phyloP scores from a whole-genome alignment of 2,113 vertebrate genomes.

The Gambusia holbrooki region DNA sequence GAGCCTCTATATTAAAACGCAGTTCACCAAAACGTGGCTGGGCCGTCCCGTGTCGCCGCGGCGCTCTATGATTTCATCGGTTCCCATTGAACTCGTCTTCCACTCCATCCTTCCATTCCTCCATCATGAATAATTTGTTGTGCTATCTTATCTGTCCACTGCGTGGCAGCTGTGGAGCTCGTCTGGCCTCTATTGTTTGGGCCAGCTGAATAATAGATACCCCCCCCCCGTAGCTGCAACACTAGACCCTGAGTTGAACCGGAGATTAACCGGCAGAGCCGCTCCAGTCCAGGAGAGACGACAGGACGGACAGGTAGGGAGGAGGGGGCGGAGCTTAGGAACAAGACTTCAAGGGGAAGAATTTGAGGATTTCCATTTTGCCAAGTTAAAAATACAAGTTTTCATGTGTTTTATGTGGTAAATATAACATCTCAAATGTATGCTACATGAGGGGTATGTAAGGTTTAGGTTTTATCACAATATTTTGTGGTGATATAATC shows the following conservation, averaged over 20 bases:
- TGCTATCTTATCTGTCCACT: slow-evolving; percentile 69
- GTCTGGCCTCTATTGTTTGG: slow-evolving; percentile 72
- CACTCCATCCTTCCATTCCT: slow-evolving; percentile 62
- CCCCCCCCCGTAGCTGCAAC: slow-evolving; percentile 68
- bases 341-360: neutral
- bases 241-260: slow-evolving; percentile 72
- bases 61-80: slow-evolving; percentile 66
- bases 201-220: slow-evolving; percentile 79
- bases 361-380: neutral
- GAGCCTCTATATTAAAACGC: neutral
- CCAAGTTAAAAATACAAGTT: neutral
- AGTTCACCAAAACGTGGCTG: neutral
- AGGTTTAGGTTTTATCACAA: too few species aligned
- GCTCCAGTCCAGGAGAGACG: slow-evolving; percentile 39
- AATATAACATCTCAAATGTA: neutral
- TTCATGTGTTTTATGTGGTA: neutral
- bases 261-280: slow-evolving; percentile 61
- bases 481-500: too few species aligned
- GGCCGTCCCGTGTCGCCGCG: slow-evolving; percentile 13
- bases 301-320: slow-evolving; percentile 4
- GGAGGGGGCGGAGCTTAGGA: neutral
- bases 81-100: slow-evolving; percentile 46
- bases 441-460: too few species aligned
- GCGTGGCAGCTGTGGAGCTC: slow-evolving; percentile 69
- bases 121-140: slow-evolving; percentile 81